A percentile compares a stretch with the other conserved stretches of the same genome.
Evolutionary conservation across 2,888 invertebrate genomes (phyloP).

Genomic region (Drosophila eohydei): DNA sequence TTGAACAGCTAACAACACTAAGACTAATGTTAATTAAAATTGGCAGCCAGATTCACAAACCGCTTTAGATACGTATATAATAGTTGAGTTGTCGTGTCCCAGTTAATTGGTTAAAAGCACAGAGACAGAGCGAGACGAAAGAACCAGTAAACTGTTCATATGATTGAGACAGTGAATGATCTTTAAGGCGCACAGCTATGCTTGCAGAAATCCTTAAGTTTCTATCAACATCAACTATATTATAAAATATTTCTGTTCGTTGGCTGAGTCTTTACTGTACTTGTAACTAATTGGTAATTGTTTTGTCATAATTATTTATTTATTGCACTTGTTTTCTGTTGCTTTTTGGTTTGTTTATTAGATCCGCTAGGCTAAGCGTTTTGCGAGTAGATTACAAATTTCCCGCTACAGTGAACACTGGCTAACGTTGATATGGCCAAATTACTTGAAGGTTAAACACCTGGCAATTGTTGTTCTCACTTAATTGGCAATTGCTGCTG

Average conservation of each 20-base stretch:
- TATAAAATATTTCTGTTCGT: neutral
- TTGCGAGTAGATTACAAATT: conserved; percentile 7
- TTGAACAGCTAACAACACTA: conserved; percentile 22
- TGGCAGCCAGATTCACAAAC: conserved; percentile 8
- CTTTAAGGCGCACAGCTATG: neutral
- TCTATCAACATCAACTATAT: no score
- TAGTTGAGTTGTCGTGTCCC: conserved; percentile 9
- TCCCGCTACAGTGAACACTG: conserved; percentile 13
- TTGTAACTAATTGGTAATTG: neutral
- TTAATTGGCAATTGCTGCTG: conserved; percentile 26
- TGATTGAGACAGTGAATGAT: neutral
- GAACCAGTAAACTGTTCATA: neutral
- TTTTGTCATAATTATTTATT: conserved; percentile 1
- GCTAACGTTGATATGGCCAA: neutral
- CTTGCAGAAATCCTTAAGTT: neutral
- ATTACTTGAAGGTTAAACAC: conserved; percentile 18
- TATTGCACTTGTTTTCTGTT: neutral
- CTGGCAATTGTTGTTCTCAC: conserved; percentile 25
- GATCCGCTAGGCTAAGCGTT: neutral
- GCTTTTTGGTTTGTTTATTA: neutral
- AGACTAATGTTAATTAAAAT: conserved; percentile 17
- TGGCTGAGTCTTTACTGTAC: neutral
- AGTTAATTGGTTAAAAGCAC: conserved; percentile 15
- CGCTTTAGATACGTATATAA: conserved; percentile 9
- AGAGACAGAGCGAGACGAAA: neutral